A percentile compares a stretch with the other conserved stretches of the same genome.
Conservation (phyloP, 1,140 invertebrate species). For the Diorhabda sublineata region DNA sequence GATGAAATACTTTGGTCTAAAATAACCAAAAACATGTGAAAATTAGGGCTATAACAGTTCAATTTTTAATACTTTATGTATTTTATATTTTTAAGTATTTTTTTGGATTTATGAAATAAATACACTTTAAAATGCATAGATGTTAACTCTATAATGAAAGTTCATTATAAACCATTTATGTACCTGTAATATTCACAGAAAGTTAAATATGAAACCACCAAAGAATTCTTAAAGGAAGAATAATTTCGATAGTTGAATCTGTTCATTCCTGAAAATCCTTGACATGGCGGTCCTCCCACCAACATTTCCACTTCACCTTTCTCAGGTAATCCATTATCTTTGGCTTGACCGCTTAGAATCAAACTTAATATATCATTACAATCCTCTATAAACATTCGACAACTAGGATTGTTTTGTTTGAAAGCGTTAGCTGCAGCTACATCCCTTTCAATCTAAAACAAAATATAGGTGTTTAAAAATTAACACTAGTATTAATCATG, state of each 20-base stretch:
- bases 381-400: constrained; percentile 76
- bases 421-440: constrained; percentile 76
- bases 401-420: constrained; percentile 69
- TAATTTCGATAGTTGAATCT: constrained; percentile 84
- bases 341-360: constrained; percentile 55
- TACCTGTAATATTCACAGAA: constrained; percentile 80
- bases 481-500: too few relatives aligned
- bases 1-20: constrained; percentile 71
- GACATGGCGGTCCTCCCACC: constrained; percentile 87
- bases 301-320: constrained; percentile 81
- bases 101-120: too few relatives aligned
- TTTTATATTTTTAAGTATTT: too few relatives aligned
- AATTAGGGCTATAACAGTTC: too few relatives aligned
- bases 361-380: constrained; percentile 70
- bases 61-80: too few relatives aligned
- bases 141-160: too few relatives aligned
- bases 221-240: constrained; percentile 83
- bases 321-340: constrained; percentile 64
- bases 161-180: neutral
- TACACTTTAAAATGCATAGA: too few relatives aligned
- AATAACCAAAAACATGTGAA: constrained; percentile 10
- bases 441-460: constrained; percentile 65
- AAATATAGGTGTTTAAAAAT: too few relatives aligned
- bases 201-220: constrained; percentile 79
- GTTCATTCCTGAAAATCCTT: constrained; percentile 90